phyloP scores from a whole-genome alignment of 2,888 invertebrate species.

The Scaptomyza parva region DNA sequence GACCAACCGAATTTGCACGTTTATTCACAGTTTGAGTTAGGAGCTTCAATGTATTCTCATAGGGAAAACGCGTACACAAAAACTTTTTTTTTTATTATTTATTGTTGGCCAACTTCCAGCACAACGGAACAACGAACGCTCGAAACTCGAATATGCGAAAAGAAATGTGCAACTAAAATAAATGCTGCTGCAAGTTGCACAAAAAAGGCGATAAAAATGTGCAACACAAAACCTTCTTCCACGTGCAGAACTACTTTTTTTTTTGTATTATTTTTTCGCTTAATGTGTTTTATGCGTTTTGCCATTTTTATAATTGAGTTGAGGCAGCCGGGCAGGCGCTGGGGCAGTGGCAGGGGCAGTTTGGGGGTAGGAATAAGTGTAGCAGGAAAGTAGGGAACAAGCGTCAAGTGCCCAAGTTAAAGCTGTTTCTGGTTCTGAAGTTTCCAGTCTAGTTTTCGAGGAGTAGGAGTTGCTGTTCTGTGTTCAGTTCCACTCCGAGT shows the following conservation, averaged over 20 bases:
- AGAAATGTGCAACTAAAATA: constrained; percentile 53
- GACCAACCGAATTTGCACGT: constrained; percentile 41
- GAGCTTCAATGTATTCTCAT: constrained; percentile 19
- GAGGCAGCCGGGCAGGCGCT: constrained; percentile 47
- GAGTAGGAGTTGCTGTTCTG: constrained; percentile 7
- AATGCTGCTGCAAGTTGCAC: constrained; percentile 52
- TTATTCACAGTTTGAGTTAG: constrained; percentile 40
- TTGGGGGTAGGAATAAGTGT: not conserved
- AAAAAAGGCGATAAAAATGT: constrained; percentile 59
- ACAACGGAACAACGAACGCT: constrained; percentile 53
- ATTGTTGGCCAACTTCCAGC: constrained; percentile 29
- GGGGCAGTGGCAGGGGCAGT: too few species aligned
- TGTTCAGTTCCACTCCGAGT: constrained; percentile 18
- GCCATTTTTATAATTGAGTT: constrained; percentile 77
- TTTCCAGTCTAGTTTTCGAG: constrained; percentile 5
- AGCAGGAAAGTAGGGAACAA: not conserved
- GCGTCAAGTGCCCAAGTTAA: constrained; percentile 19
- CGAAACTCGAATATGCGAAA: constrained; percentile 37
- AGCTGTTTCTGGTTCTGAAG: constrained; percentile 20
- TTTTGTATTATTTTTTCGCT: not conserved
- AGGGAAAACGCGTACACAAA: not conserved
- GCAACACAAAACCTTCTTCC: constrained; percentile 64
- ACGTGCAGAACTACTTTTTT: constrained; percentile 65
- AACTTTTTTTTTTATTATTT: constrained; percentile 37
- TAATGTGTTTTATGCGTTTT: constrained; percentile 78